Base-by-base conservation (phyloP, 2,888 invertebrate species). In the Noctua janthe region DNA sequence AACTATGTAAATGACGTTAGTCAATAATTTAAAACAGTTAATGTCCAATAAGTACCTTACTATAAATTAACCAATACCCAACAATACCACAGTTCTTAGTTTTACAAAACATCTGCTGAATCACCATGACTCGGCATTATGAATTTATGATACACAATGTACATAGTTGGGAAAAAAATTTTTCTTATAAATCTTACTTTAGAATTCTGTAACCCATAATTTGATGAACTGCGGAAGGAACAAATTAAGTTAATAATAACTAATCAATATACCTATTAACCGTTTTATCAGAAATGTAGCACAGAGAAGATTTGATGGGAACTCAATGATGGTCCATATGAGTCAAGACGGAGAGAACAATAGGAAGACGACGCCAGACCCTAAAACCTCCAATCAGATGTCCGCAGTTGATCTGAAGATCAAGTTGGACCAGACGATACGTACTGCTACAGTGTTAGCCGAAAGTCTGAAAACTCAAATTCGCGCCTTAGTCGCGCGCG, bases 381-480 rank as follows among this genome's bases (percentile, higher is more conserved):
- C 64, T 47, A 71, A 49, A 49, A 49, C 62, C n/a, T 43, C 80
- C 7, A 85, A 80, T 11, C 86, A 90, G 23, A n/a, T 89, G 49
- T 82, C 91, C 6, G 78, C 88, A 7, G 74, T 86, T 5, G 88
- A 86, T 17, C 84, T 96, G n/a, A 94, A 92, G 74, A 59, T 83
- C 0, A 94, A 94, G 76, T 78, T 96, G 1, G 94, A 94, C 66
- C 90, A 89, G 6, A 93, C 94, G 1, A 76, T 96, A 72, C 85
- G 90, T 13, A 94, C 89, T 39, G 95, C 96, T 0, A 93, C 90
- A 79, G 71, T 83, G 47, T 84, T 96, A 76, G 92, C 94, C 0
- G 92, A 92, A 3, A 92, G 90, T 2, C 88, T 97, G 39, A 93
- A 92, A 72, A 72, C 80, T 4, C 94, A 96, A 84, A 96, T 97